Percentiles rank a stretch among this genome's conserved stretches.
Evolutionary conservation across 2,797 vertebrate species (phyloP).

Genomic region (Rhabdophis nuchalis): DNA sequence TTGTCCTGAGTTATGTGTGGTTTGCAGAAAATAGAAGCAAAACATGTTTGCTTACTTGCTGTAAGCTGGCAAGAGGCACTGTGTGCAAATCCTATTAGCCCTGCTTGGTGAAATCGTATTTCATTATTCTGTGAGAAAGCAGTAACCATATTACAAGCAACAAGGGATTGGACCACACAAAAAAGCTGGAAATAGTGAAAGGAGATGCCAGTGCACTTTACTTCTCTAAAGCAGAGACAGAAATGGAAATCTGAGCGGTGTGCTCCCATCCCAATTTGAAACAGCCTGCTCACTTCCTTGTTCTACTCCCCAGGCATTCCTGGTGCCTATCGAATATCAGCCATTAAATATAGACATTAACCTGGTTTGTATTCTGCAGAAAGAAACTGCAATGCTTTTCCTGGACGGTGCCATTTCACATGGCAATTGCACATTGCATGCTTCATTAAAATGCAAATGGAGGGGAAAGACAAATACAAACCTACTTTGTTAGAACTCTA

Average conservation of each 20-base stretch:
- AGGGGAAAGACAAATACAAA: background rate
- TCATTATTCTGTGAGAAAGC: background rate
- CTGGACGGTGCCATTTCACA: background rate
- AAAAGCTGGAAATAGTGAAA: background rate
- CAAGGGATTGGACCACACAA: background rate
- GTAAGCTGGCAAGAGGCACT: background rate
- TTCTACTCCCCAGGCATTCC: conserved; percentile 6
- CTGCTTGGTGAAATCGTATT: background rate
- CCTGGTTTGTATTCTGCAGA: background rate
- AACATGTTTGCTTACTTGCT: background rate
- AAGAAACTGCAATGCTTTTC: background rate
- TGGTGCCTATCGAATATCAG: conserved; percentile 12
- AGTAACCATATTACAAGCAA: background rate
- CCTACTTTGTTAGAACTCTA: background rate
- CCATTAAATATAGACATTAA: background rate
- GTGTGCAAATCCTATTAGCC: background rate
- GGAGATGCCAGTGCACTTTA: background rate
- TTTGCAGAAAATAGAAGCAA: background rate
- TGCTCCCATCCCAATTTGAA: background rate
- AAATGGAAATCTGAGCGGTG: background rate
- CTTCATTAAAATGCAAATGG: background rate
- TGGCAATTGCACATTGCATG: background rate
- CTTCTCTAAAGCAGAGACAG: background rate
- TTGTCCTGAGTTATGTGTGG: background rate
- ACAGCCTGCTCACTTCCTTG: conserved; percentile 15